These are phyloP conservation scores for Bambusicola thoracicus DNA, from an alignment of 2,113 vertebrate species.

Conservation along the genomic window DNA sequence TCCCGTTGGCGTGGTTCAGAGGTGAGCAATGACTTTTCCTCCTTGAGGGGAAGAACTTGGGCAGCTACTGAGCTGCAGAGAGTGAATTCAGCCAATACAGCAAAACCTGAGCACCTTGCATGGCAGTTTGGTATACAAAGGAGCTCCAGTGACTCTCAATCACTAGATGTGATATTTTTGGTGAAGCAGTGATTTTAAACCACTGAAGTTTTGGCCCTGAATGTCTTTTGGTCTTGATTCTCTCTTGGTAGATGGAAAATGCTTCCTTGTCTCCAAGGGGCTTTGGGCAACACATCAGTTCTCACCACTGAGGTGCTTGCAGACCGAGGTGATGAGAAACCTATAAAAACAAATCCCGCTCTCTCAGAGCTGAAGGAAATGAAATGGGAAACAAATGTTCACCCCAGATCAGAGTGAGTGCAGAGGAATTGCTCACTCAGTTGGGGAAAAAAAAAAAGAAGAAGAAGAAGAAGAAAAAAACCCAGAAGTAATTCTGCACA, in stretches of 20 bases:
- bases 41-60: background rate
- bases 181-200: background rate
- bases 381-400: constrained; percentile 59
- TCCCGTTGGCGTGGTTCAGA: background rate
- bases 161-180: background rate
- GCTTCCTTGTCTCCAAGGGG: background rate
- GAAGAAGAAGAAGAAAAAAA: background rate
- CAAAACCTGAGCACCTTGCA: background rate
- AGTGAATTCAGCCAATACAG: background rate
- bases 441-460: background rate
- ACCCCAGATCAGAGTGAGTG: background rate
- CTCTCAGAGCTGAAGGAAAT: background rate
- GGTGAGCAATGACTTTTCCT: background rate
- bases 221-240: background rate
- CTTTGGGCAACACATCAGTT: background rate
- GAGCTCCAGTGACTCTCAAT: background rate
- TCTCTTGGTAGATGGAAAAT: constrained; percentile 11
- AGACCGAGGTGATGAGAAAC: constrained; percentile 16
- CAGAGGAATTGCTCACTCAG: background rate
- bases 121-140: background rate
- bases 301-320: background rate
- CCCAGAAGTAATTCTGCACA: constrained; percentile 13
- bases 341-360: constrained; percentile 6
- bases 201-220: background rate
- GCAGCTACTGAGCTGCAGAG: background rate